phyloP scores from a whole-genome alignment of 2,888 invertebrate genomes.

The Meloe dianella region DNA sequence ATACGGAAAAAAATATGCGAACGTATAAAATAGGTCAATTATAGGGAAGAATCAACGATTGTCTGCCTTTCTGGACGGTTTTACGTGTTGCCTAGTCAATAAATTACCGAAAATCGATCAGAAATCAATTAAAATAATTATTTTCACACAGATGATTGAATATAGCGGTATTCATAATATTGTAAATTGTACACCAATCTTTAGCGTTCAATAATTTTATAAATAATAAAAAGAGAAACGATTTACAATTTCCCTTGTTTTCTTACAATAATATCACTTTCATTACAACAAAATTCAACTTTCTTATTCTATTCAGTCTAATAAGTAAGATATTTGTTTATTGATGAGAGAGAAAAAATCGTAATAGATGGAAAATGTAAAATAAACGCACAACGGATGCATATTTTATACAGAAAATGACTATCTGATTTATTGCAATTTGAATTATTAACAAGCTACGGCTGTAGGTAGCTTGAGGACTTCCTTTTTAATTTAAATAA shows the following conservation, averaged over 20 bases:
- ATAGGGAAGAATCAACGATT: conserved; percentile 19
- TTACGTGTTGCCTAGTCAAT: conserved; percentile 31
- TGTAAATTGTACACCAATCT: not conserved
- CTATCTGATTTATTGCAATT: not conserved
- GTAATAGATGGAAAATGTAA: not conserved
- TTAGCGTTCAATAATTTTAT: not conserved
- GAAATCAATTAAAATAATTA: not conserved
- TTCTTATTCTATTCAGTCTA: not conserved
- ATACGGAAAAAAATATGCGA: not conserved
- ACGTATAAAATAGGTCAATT: conserved; percentile 25
- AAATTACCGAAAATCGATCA: not conserved
- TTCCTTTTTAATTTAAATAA: conserved; percentile 3
- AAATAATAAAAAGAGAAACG: not conserved
- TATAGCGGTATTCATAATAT: not conserved
- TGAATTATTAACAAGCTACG: not conserved
- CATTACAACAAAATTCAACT: not conserved
- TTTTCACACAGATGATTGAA: not conserved
- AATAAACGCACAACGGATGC: not conserved
- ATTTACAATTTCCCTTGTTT: not conserved
- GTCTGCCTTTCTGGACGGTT: conserved; percentile 26
- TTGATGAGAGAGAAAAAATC: not conserved
- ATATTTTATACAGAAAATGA: not conserved
- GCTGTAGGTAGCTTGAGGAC: not conserved
- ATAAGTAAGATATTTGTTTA: not conserved
- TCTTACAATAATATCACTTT: not conserved